Evolutionary conservation across 1,140 invertebrate genomes (phyloP).

Genomic region (Trachelipus rathkii): DNA sequence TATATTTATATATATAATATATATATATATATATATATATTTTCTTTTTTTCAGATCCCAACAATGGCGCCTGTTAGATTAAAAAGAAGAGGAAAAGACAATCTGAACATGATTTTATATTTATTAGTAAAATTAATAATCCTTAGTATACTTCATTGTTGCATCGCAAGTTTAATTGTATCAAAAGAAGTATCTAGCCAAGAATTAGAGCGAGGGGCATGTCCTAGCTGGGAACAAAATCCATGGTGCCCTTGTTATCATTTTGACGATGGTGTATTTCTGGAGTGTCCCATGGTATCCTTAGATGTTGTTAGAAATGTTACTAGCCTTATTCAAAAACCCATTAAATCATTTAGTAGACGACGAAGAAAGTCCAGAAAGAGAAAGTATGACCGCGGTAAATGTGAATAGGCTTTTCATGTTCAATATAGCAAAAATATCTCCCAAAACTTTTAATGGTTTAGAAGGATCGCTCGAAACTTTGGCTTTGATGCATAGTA

Average conservation of each 20-base stretch:
- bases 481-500: conserved; percentile 74
- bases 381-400: no score
- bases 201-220: conserved; percentile 50
- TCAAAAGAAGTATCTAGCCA: conserved; percentile 1
- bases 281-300: conserved; percentile 82
- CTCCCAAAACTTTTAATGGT: conserved; percentile 67
- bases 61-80: no score
- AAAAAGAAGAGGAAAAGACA: no score
- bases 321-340: conserved; percentile 54
- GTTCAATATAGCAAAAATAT: conserved; percentile 69
- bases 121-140: no score
- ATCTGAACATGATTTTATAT: no score
- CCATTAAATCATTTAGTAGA: conserved; percentile 75
- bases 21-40: no score
- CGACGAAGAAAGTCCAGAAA: no score
- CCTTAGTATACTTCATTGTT: no score
- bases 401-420: no score
- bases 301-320: conserved; percentile 57
- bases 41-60: no score
- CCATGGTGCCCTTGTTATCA: conserved; percentile 79
- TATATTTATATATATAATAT: no score
- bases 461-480: conserved; percentile 71
- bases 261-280: conserved; percentile 82
- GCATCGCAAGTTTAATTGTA: no score
- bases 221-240: conserved; percentile 65